Evolutionary conservation across 2,797 vertebrate species (phyloP).

Genomic region (Hafferia zeledoni): DNA sequence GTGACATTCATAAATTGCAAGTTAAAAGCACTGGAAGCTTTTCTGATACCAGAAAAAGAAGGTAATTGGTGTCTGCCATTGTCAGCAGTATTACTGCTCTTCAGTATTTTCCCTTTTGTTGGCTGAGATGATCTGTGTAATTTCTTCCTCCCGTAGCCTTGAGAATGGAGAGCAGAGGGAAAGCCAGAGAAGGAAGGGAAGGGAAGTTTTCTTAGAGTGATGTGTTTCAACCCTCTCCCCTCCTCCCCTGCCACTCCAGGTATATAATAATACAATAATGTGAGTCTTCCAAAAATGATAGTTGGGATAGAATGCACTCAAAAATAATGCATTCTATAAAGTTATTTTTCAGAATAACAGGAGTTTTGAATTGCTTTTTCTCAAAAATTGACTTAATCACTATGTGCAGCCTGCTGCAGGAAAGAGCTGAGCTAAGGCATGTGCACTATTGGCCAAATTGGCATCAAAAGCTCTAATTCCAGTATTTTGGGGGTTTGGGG

Average conservation of each 20-base stretch:
- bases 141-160: conserved; percentile 32
- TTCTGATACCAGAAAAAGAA: conserved; percentile 8
- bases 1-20: neutral
- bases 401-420: neutral
- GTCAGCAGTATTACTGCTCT: conserved; percentile 3
- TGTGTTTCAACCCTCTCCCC: neutral
- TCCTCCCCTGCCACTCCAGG: neutral
- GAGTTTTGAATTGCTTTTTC: conserved; percentile 36
- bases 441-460: neutral
- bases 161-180: neutral
- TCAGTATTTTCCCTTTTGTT: neutral
- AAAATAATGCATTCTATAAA: conserved; percentile 42
- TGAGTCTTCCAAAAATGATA: conserved; percentile 19
- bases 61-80: conserved; percentile 31
- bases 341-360: conserved; percentile 43
- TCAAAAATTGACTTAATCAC: conserved; percentile 49
- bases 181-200: neutral
- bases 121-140: neutral
- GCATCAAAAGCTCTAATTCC: conserved; percentile 23
- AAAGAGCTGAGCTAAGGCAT: conserved; percentile 17
- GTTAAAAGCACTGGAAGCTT: conserved; percentile 45
- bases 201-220: neutral
- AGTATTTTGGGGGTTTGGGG: neutral
- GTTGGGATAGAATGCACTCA: conserved; percentile 16
- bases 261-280: conserved; percentile 7